Evolutionary conservation across 53 echinoderm and acorn worm genomes (phyloP).

Genomic region (Apostichopus leukothele): DNA sequence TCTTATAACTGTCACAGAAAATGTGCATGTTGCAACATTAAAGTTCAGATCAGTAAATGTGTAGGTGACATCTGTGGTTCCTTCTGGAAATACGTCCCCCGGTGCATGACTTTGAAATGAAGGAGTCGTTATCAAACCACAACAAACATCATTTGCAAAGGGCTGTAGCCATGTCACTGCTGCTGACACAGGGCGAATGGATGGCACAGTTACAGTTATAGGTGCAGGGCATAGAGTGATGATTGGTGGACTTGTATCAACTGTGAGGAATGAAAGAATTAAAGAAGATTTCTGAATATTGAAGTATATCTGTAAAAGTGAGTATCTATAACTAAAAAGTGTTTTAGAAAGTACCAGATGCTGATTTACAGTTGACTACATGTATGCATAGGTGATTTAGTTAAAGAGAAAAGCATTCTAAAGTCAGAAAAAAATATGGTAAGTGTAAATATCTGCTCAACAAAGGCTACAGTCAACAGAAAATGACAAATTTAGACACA

Average conservation of each 20-base stretch:
- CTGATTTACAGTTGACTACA: too few species aligned
- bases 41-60: slow-evolving; percentile 18
- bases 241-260: slow-evolving; percentile 46
- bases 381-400: too few species aligned
- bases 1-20: slow-evolving; percentile 27
- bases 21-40: slow-evolving; percentile 31
- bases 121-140: slow-evolving; percentile 1
- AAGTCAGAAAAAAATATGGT: too few species aligned
- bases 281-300: too few species aligned
- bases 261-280: slow-evolving; percentile 14
- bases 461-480: too few species aligned
- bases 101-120: slow-evolving; percentile 44
- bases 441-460: too few species aligned
- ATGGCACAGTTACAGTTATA: slow-evolving; percentile 19
- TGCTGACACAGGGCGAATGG: background rate
- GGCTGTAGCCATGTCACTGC: slow-evolving; percentile 47
- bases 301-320: too few species aligned
- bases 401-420: too few species aligned
- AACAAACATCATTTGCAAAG: slow-evolving; percentile 47
- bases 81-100: slow-evolving; percentile 35
- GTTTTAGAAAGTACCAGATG: too few species aligned
- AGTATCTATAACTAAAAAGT: too few species aligned
- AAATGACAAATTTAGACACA: too few species aligned
- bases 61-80: slow-evolving; percentile 41
- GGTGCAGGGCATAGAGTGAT: slow-evolving; percentile 44